Base-by-base conservation (phyloP, 2,888 invertebrate species). In the Spilosoma lubricipeda region DNA sequence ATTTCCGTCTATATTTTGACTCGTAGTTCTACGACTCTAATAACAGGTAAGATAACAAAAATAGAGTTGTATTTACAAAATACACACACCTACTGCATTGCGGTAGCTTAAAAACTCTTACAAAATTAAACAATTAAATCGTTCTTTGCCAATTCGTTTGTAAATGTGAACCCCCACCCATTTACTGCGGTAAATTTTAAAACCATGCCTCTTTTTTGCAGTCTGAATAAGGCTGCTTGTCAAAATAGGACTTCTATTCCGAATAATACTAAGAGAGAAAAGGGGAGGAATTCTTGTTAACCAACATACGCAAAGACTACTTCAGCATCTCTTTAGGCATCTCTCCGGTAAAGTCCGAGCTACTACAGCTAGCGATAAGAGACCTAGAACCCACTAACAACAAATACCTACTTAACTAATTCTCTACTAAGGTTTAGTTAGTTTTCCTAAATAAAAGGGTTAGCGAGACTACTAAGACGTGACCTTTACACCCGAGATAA, bases 121-220 rank as follows among this genome's bases (percentile, higher is more conserved):
- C 45, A 45, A 18, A 45, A 11, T 56, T 56, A 56, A 27, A n/a
- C 9, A 7, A 56, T 56, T 2, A 23, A 52, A 52, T 8, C 8
- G 52, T 52, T 9, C 3, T n/a, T n/a, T 11, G 3, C 11, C 59
- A 13, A 27, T 27, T 11, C 3, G 9, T 8, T 7, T 7, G 36
- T 11, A 39, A 39, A 39, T 39, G 9, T 39, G 39, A 2, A 39
- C 39, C 7, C 36, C 36, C 5, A 36, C 36, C 8, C 36, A 36
- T 36, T 7, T 3, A 5, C 27, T 0, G 5, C 1, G 27, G 15
- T 27, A 4, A n/a, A 0, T 15, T 15, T 27, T 59, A 1, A 0
- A 27, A 15, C 15, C 15, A 4, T 8, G 23, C 23, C 23, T 2
- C 5, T 23, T 52, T 52, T 48, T 23, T 52, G n/a, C n/a, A n/a